Percentiles rank a stretch among this genome's conserved stretches.
These are phyloP conservation scores for Limenitis camilla DNA, from an alignment of 2,888 invertebrate genomes.

Conservation along the genomic window DNA sequence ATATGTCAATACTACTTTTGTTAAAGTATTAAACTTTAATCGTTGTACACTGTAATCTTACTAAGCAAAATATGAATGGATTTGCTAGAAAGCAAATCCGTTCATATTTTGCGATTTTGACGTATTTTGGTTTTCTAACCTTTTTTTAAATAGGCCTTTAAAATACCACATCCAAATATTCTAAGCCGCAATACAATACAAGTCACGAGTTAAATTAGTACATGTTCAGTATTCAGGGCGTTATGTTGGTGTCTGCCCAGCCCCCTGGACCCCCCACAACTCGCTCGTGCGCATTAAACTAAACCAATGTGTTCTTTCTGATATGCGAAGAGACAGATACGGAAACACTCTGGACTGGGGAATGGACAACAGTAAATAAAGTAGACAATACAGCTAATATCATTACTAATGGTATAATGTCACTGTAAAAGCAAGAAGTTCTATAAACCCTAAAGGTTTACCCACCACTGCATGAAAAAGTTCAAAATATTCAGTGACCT, in stretches of 20 bases:
- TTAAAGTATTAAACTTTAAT: too few relatives aligned
- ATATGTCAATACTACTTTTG: too few relatives aligned
- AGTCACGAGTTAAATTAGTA: constrained; percentile 52
- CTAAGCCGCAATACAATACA: constrained; percentile 21
- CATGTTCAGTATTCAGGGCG: constrained; percentile 52
- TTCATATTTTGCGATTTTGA: too few relatives aligned
- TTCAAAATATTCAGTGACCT: too few relatives aligned
- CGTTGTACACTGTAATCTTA: too few relatives aligned
- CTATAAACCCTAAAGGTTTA: too few relatives aligned
- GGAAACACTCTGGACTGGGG: neutral
- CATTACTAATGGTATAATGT: neutral
- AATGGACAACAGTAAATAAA: neutral
- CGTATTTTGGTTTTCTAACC: too few relatives aligned
- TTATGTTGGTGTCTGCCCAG: constrained; percentile 56
- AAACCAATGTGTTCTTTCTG: neutral
- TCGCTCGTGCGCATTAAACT: constrained; percentile 10
- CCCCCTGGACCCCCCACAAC: constrained; percentile 23
- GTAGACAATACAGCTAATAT: neutral
- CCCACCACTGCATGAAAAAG: too few relatives aligned
- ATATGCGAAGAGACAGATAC: neutral
- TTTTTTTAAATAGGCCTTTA: too few relatives aligned
- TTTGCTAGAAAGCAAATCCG: too few relatives aligned
- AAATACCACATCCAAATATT: constrained; percentile 20
- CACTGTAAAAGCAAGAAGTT: too few relatives aligned
- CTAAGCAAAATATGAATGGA: too few relatives aligned